Base-by-base conservation (phyloP, 2,113 vertebrate species). In the Eretmodus cyanostictus region DNA sequence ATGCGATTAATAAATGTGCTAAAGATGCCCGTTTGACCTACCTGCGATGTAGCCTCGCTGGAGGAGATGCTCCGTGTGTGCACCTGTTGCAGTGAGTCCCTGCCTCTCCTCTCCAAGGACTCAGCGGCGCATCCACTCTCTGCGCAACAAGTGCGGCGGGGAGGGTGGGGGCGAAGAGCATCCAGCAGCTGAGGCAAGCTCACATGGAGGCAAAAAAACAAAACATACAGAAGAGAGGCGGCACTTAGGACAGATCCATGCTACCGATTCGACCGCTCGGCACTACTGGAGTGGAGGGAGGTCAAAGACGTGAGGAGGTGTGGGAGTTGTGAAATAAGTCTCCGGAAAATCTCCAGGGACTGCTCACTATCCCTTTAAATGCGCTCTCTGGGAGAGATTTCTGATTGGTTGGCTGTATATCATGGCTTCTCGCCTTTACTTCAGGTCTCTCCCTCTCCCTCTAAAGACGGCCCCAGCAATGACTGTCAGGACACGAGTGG, bases 91-190 rank as follows among this genome's bases (percentile, higher is more conserved):
- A 78, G 87, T 85, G 47, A 8, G 83, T 87, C 53, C 83, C 88
- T 89, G 80, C 84, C 86, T 94, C 91, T 93, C 82, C 71, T 94
- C 93, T 92, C 89, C 80, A 68, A 89, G 78, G 89, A 85, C 88
- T 89, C 91, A 90, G 87, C 49, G 22, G 90, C 90, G 47, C 91
- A 91, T 91, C 89, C 40, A 91, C 85, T 87, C 80, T 93, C 51
- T 94, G 91, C 91, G 92, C 95, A 96, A 96, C 95, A 95, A 96
- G 95, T 95, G 94, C 87, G 29, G 87, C 83, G 73, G 91, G 34
- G 61, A 66, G 61, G 34, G 61, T 38, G 61, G 87, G 61, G 89
- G 71, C 53, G 81, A 80, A 76, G 34, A 84, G 22, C 84, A 88
- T 86, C 86, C 87, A 84, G 86, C 66, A 80, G 80, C 73, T 40